Conservation (phyloP, 2,888 invertebrate genomes). For the Nymphalis c-album region DNA sequence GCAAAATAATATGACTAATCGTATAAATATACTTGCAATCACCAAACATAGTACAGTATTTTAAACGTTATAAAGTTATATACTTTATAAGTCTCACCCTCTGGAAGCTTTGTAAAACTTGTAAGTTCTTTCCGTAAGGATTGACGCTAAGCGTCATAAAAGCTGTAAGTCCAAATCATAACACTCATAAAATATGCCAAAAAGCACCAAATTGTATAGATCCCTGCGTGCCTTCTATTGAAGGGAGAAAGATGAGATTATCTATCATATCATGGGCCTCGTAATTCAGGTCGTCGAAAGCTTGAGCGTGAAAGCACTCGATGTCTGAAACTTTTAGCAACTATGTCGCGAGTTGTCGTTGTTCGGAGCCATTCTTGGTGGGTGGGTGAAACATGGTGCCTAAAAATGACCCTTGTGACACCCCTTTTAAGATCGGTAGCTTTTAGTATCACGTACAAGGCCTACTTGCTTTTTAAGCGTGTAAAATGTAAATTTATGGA, state of each 20-base stretch:
- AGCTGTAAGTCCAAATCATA: conserved; percentile 68
- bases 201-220: conserved; percentile 48
- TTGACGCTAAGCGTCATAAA: conserved; percentile 62
- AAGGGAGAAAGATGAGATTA: conserved; percentile 39
- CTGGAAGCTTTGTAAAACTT: conserved; percentile 47
- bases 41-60: neutral
- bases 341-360: conserved; percentile 66
- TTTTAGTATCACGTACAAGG: conserved; percentile 60
- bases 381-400: conserved; percentile 58
- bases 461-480: conserved; percentile 21
- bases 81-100: conserved; percentile 45
- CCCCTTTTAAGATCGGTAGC: conserved; percentile 63
- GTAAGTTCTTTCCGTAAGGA: conserved; percentile 51
- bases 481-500: conserved; percentile 32
- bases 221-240: conserved; percentile 39
- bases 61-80: neutral
- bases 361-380: conserved; percentile 66
- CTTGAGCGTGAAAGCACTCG: conserved; percentile 72
- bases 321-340: conserved; percentile 77
- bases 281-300: conserved; percentile 51
- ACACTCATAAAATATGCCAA: conserved; percentile 51
- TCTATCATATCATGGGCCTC: conserved; percentile 41
- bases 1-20: too few relatives aligned
- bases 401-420: conserved; percentile 70
- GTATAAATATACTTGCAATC: too few relatives aligned